Conservation (phyloP, 2,888 invertebrate genomes). For the Odontocolon sp. region DNA sequence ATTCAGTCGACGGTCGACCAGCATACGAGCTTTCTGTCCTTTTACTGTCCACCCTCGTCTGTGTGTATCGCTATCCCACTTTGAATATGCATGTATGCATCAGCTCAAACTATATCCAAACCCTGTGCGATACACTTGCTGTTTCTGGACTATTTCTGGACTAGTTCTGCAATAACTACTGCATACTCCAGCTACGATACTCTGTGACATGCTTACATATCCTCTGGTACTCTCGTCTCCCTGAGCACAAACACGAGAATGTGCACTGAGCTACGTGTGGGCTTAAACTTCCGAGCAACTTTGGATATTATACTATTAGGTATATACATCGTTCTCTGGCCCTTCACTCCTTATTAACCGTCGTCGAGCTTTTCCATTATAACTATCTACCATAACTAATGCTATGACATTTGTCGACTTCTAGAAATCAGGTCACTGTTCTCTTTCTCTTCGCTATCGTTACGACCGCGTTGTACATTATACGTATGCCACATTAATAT, state of each 20-base stretch:
- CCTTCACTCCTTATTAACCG: not conserved
- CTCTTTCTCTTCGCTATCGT: too few species aligned
- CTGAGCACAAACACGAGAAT: not conserved
- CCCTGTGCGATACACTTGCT: constrained; percentile 12
- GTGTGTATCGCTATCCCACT: not conserved
- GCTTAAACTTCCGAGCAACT: not conserved
- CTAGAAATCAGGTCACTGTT: not conserved
- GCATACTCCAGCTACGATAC: not conserved
- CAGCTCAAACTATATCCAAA: constrained; percentile 17
- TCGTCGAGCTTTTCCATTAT: not conserved
- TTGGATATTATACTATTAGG: too few species aligned
- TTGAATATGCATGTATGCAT: constrained; percentile 40
- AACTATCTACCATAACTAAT: not conserved
- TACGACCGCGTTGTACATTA: too few species aligned
- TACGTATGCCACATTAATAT: too few species aligned
- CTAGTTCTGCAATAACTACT: not conserved
- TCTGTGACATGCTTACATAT: not conserved
- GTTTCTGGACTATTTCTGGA: constrained; percentile 2
- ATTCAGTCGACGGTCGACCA: constrained; percentile 69
- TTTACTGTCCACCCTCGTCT: constrained; percentile 3
- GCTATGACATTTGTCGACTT: not conserved
- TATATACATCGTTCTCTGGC: not conserved
- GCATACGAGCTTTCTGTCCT: constrained; percentile 2
- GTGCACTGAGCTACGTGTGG: not conserved
- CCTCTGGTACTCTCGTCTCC: not conserved